A percentile compares a stretch with the other conserved stretches of the same genome.
Evolutionary conservation across 1,140 invertebrate species (phyloP).

Genomic region (Drosophila gunungcola): DNA sequence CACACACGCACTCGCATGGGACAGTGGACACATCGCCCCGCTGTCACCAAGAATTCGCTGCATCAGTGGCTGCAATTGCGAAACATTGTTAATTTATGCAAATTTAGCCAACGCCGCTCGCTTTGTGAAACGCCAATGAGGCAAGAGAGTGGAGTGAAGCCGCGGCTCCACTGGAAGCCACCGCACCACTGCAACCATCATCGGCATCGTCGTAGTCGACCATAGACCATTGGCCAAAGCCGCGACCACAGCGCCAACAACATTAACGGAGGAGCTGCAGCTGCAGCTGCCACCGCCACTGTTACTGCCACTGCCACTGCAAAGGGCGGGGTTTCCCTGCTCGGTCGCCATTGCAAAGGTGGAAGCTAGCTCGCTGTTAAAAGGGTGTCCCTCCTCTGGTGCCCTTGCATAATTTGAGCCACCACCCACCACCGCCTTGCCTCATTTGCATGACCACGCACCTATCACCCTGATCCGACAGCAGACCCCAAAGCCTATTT

Average conservation of each 20-base stretch:
- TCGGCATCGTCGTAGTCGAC: slow-evolving; percentile 32
- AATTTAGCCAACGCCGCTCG: slow-evolving; percentile 76
- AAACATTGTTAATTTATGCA: slow-evolving; percentile 82
- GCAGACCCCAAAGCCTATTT: slow-evolving; percentile 50
- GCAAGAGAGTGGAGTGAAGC: slow-evolving; percentile 56
- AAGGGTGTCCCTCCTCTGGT: background rate
- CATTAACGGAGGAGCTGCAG: slow-evolving; percentile 58
- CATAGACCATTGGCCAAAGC: slow-evolving; percentile 52
- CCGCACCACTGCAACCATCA: slow-evolving; percentile 43
- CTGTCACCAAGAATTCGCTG: slow-evolving; percentile 70
- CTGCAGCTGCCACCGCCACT: slow-evolving; percentile 19
- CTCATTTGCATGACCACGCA: slow-evolving; percentile 43
- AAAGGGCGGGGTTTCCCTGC: background rate
- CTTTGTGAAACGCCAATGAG: slow-evolving; percentile 79
- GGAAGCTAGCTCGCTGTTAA: background rate
- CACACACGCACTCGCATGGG: slow-evolving; percentile 24
- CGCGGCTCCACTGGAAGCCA: slow-evolving; percentile 40
- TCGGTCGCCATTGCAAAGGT: background rate
- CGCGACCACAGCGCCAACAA: slow-evolving; percentile 74
- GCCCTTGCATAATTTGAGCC: slow-evolving; percentile 64
- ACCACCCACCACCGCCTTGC: slow-evolving; percentile 28
- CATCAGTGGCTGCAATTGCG: slow-evolving; percentile 80
- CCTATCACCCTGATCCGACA: slow-evolving; percentile 3
- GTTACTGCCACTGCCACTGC: slow-evolving; percentile 25
- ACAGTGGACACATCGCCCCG: slow-evolving; percentile 4